Base-by-base conservation (phyloP, 2,888 invertebrate genomes). In the Drosophila differens region DNA sequence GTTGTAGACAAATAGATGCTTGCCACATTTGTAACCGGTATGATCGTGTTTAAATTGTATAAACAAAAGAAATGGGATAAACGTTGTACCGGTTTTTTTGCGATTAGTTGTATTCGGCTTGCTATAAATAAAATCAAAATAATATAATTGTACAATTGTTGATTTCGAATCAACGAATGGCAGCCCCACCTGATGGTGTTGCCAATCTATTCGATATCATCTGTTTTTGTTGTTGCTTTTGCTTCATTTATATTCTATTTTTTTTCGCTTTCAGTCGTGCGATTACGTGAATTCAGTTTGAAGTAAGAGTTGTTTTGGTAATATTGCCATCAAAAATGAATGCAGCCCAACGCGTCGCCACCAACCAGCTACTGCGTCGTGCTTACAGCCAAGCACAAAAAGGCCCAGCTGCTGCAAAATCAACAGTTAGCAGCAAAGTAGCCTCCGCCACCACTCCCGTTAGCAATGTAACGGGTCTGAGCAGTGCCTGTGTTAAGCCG, bases 381-480 rank as follows among this genome's bases (percentile, higher is more conserved):
- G 60, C 73, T 59, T 92, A 84, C 55, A 83, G 85, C 60, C 91
- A 92, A 68, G 79, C 32, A 33, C 59, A 7, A 60, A 82, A 53
- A 28, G 52, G 81, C 16, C 59, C 41, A 25, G 47, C 57, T 53
- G 52, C 49, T 7, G 22, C 59, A 16, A 61, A 55, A 14, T 14
- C 62, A 44, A 6, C 68, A 39, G 51, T 25, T 74, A 30, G 58
- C 37, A 35, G 69, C 57, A 49, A 58, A 44, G 44, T 39, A 9
- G 35, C 91, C 32, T 51, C 92, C 30, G 57, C 51, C 4, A 41
- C 77, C 28, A 30, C 73, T 14, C 44, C 59, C 39, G 32, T 49
- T 16, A 76, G 89, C 14, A 93, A 96, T 89, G 96, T 96, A 6
- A 94, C 95, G 68, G 97, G 97, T 4, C 92, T 97, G 12, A 96